Percentiles rank a stretch among this genome's conserved stretches.
phyloP scores from a whole-genome alignment of 2,888 invertebrate genomes.

The Cryptophagus acutangulus region DNA sequence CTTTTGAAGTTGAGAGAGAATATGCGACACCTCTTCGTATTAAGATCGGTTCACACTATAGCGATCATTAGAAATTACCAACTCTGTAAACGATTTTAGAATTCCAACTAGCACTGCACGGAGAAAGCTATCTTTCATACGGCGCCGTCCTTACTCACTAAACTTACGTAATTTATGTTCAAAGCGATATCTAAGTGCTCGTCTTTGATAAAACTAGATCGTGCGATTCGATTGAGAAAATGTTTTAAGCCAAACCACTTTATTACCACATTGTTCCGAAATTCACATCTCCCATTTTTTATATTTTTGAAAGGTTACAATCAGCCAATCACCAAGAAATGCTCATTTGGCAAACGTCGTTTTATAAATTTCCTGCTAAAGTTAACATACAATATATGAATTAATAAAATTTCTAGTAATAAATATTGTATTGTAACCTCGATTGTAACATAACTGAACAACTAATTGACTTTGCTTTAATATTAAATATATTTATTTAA shows the following conservation, averaged over 20 bases:
- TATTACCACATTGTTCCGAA: conserved; percentile 9
- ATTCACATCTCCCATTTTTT: no score
- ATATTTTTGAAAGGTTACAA: no score
- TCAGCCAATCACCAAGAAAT: no score
- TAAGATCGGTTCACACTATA: conserved; percentile 14
- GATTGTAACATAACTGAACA: no score
- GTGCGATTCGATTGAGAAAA: conserved; percentile 11
- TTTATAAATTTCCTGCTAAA: no score
- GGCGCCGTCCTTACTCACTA: conserved; percentile 16
- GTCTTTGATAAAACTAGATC: conserved; percentile 16
- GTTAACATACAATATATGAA: no score
- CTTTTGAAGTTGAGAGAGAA: conserved; percentile 23
- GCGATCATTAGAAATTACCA: conserved; percentile 18
- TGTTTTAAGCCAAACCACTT: conserved; percentile 12
- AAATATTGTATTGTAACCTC: no score
- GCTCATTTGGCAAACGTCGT: no score
- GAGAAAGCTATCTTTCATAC: conserved; percentile 15
- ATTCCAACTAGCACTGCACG: not conserved
- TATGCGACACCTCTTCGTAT: conserved; percentile 18
- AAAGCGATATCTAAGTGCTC: conserved; percentile 17
- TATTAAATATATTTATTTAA: no score
- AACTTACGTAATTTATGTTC: conserved; percentile 18
- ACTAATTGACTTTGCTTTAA: no score
- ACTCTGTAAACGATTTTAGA: conserved; percentile 14
- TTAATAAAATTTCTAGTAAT: no score